Evolutionary conservation across 92 coral and sea anemone species (phyloP).

Genomic region (Scolanthus callimorphus): DNA sequence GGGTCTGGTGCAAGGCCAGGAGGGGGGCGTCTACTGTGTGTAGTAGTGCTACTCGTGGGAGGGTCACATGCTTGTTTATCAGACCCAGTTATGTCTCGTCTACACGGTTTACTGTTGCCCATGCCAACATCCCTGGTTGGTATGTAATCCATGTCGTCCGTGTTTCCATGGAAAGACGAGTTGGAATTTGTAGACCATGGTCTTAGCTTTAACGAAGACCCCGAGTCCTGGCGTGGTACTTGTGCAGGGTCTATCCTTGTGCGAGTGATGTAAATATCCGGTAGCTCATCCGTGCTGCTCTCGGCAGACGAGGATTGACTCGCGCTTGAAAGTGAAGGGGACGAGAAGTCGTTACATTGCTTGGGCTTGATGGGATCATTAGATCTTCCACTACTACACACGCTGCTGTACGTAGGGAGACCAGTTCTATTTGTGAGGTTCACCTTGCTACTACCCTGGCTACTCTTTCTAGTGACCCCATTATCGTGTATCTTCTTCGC

Average conservation of each 20-base stretch:
- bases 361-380: neutral
- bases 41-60: neutral
- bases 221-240: too few relatives aligned
- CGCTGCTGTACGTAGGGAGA: neutral
- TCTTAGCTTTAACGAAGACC: neutral
- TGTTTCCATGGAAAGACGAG: neutral
- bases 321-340: neutral
- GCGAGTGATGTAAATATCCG: slow-evolving; percentile 17
- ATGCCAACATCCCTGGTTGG: neutral
- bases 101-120: neutral
- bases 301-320: slow-evolving; percentile 8
- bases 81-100: neutral
- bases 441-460: too few relatives aligned
- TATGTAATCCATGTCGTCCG: neutral
- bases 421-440: neutral
- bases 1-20: slow-evolving; percentile 1
- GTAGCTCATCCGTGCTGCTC: slow-evolving; percentile 31
- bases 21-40: slow-evolving; percentile 10
- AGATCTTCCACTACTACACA: neutral
- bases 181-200: neutral
- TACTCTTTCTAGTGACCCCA: too few relatives aligned
- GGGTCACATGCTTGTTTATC: neutral
- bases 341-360: neutral
- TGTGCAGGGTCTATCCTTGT: neutral
- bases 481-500: too few relatives aligned